These are phyloP conservation scores for Trichopria drosophilae DNA, from an alignment of 2,888 invertebrate genomes.

Conservation along the genomic window DNA sequence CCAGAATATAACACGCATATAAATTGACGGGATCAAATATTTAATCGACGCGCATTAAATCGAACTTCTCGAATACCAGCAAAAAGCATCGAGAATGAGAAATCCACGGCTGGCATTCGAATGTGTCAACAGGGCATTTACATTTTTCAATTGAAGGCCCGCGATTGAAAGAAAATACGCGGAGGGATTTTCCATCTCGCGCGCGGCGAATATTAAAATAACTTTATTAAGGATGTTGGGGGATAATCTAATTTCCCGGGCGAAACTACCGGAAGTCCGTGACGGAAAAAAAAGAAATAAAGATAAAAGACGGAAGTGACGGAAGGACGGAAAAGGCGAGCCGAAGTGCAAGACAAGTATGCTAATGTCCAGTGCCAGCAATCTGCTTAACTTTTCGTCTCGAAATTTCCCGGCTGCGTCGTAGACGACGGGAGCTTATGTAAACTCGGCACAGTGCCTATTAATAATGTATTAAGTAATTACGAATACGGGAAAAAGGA, in stretches of 20 bases:
- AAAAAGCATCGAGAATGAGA: too few species aligned
- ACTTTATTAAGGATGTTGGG: too few species aligned
- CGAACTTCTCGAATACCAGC: too few species aligned
- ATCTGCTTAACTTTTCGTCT: constrained; percentile 53
- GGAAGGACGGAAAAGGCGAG: constrained; percentile 20
- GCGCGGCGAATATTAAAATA: too few species aligned
- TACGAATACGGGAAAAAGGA: constrained; percentile 43
- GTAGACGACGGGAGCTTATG: constrained; percentile 48
- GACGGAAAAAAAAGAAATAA: constrained; percentile 19
- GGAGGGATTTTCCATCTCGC: too few species aligned
- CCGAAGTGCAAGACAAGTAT: constrained; percentile 34
- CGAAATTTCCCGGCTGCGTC: constrained; percentile 45
- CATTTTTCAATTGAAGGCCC: too few species aligned
- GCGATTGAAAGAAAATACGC: too few species aligned
- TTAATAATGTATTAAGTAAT: constrained; percentile 57
- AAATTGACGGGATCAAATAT: too few species aligned
- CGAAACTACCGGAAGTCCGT: constrained; percentile 14
- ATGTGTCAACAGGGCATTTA: too few species aligned
- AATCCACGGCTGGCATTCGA: too few species aligned
- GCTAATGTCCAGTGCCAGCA: constrained; percentile 51
- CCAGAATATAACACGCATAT: too few species aligned
- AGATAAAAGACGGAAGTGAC: constrained; percentile 31
- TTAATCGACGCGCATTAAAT: too few species aligned
- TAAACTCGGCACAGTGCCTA: constrained; percentile 51
- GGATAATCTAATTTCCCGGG: constrained; percentile 18